These are phyloP conservation scores for Poecilia velifera DNA, from an alignment of 2,797 vertebrate genomes.

Conservation along the genomic window DNA sequence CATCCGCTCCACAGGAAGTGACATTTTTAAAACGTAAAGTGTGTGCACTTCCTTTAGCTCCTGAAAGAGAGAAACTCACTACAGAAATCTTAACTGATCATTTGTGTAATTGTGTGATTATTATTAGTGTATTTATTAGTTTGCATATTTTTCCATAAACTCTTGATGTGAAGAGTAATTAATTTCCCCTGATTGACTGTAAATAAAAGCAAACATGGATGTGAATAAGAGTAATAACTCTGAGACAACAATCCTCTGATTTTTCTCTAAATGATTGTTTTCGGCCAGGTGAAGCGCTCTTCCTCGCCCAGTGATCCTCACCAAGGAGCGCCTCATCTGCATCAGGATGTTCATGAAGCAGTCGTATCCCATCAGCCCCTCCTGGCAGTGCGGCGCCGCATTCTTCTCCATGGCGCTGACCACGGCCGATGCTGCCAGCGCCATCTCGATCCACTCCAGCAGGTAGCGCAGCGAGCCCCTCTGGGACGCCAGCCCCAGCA, in stretches of 20 bases:
- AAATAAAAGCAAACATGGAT: background rate
- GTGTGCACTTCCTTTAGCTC: background rate
- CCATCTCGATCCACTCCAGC: constrained; percentile 99
- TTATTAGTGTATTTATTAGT: background rate
- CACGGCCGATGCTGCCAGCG: constrained; percentile 90
- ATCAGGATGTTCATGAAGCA: constrained; percentile 97
- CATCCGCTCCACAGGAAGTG: background rate
- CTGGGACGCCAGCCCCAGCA: constrained; percentile 94
- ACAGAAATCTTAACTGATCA: background rate
- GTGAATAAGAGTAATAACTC: too few relatives aligned
- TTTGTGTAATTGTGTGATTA: background rate
- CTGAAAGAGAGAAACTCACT: background rate
- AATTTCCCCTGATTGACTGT: background rate
- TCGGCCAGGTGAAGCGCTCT: too few relatives aligned
- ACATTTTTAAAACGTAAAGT: background rate
- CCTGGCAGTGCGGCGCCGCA: constrained; percentile 81
- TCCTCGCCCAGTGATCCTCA: constrained; percentile 59
- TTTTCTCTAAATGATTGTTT: background rate
- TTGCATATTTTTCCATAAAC: background rate
- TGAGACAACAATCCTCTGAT: background rate
- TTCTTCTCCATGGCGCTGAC: constrained; percentile 90
- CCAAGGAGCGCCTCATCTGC: constrained; percentile 97
- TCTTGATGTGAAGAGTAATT: background rate
- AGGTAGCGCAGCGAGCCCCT: constrained; percentile 94
- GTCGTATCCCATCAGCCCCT: constrained; percentile 97